A percentile compares a stretch with the other conserved stretches of the same genome.
Conservation (phyloP, 2,797 vertebrate genomes). For the Phalloptychus januarius region DNA sequence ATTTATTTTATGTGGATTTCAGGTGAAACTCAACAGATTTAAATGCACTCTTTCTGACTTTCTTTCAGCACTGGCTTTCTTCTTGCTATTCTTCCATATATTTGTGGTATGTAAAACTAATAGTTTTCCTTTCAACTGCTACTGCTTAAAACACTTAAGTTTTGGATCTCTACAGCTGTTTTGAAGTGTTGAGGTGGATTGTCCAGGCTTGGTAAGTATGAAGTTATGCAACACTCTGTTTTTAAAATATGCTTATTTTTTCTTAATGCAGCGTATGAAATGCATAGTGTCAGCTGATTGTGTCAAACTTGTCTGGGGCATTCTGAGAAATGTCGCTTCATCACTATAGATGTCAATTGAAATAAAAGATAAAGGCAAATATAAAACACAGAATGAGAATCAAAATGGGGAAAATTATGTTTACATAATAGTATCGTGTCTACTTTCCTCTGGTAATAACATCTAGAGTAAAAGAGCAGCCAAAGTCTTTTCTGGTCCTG, state of each 20-base stretch:
- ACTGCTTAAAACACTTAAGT: neutral
- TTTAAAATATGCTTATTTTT: too few species aligned
- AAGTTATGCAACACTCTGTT: neutral
- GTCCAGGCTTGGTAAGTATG: neutral
- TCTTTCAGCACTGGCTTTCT: neutral
- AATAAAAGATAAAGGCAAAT: slow-evolving; percentile 16
- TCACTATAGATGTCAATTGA: slow-evolving; percentile 26
- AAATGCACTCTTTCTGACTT: neutral
- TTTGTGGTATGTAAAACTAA: neutral
- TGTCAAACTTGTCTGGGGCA: slow-evolving; percentile 14
- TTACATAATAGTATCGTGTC: slow-evolving; percentile 28
- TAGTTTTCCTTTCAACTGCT: neutral
- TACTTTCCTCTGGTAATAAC: slow-evolving; percentile 23
- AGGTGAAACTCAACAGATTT: neutral
- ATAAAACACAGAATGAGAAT: neutral
- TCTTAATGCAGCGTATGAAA: neutral
- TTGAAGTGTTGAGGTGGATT: neutral
- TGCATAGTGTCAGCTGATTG: neutral
- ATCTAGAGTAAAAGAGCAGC: slow-evolving; percentile 51
- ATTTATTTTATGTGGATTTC: neutral
- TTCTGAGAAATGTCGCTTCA: neutral
- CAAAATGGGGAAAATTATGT: slow-evolving; percentile 30
- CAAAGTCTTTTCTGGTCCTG: slow-evolving; percentile 57
- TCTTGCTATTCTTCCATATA: neutral
- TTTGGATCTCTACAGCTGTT: neutral